A percentile compares a stretch with the other conserved stretches of the same genome.
Conservation (phyloP, 1,140 invertebrate species). For the Ericerus pela region DNA sequence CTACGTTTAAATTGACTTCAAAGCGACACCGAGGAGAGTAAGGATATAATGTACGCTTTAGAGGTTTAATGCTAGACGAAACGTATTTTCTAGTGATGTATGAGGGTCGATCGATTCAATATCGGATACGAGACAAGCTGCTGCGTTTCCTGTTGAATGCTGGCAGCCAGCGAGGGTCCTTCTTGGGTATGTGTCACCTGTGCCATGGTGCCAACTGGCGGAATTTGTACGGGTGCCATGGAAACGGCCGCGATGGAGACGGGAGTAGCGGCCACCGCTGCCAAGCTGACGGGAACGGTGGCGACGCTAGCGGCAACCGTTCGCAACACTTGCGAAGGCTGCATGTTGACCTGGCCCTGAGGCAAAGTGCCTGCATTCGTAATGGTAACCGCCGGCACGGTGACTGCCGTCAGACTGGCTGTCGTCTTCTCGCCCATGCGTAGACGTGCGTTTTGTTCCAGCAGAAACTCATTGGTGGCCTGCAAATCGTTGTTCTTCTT, state of each 20-base stretch:
- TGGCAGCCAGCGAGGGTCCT: constrained; percentile 30
- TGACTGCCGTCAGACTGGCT: constrained; percentile 22
- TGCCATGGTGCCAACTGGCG: constrained; percentile 43
- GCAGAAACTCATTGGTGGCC: constrained; percentile 64
- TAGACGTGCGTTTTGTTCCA: constrained; percentile 65
- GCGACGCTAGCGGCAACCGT: constrained; percentile 44
- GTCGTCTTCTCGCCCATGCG: constrained; percentile 40
- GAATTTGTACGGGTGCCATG: constrained; percentile 39
- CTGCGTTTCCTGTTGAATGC: constrained; percentile 31
- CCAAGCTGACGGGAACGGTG: constrained; percentile 47
- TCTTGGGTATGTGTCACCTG: constrained; percentile 30
- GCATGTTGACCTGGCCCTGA: constrained; percentile 24
- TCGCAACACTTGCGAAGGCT: constrained; percentile 34
- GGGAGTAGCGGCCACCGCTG: constrained; percentile 34
- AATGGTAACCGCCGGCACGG: constrained; percentile 41
- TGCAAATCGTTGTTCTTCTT: constrained; percentile 44
- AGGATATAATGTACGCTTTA: too few species aligned
- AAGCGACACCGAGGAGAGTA: too few species aligned
- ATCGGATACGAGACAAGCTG: constrained; percentile 56
- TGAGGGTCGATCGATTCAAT: constrained; percentile 36
- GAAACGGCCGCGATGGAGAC: constrained; percentile 42
- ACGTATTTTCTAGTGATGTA: too few species aligned
- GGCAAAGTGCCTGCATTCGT: constrained; percentile 37
- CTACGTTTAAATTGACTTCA: too few species aligned
- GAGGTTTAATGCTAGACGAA: too few species aligned